Conservation (phyloP, 53 echinoderm and acorn worm species). For the Arbacia lixula region DNA sequence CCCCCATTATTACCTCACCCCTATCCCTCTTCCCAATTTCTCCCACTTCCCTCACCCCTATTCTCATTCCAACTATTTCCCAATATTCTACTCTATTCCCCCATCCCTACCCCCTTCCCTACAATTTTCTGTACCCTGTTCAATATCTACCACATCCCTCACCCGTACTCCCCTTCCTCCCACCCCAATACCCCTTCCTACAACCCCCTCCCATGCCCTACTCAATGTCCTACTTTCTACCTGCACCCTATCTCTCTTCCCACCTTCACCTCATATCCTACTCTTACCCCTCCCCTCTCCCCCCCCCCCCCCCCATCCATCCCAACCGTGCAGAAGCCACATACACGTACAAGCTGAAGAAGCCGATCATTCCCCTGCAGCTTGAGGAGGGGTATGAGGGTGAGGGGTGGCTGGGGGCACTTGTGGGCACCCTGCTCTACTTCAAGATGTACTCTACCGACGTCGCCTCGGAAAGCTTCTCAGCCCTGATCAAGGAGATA, state of each 20-base stretch:
- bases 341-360: slow-evolving; percentile 93
- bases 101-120: neutral
- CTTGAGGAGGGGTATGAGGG: slow-evolving; percentile 78
- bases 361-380: slow-evolving; percentile 84
- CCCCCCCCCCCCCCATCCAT: neutral
- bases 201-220: neutral
- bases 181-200: neutral
- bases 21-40: neutral
- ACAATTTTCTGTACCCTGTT: neutral
- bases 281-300: neutral
- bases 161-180: neutral
- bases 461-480: slow-evolving; percentile 46
- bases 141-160: neutral
- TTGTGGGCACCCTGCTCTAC: slow-evolving; percentile 85
- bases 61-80: neutral
- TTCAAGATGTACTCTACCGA: slow-evolving; percentile 71
- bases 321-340: slow-evolving; percentile 82
- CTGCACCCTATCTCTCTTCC: neutral
- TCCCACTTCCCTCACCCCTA: neutral
- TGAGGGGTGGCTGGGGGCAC: slow-evolving; percentile 94
- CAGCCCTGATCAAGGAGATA: slow-evolving; percentile 66
- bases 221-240: neutral
- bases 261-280: neutral
- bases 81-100: neutral
- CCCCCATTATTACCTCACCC: neutral